A percentile compares a stretch with the other conserved stretches of the same genome.
These are phyloP conservation scores for Ciconia nigra DNA, from an alignment of 2,797 vertebrate species.

Conservation along the genomic window DNA sequence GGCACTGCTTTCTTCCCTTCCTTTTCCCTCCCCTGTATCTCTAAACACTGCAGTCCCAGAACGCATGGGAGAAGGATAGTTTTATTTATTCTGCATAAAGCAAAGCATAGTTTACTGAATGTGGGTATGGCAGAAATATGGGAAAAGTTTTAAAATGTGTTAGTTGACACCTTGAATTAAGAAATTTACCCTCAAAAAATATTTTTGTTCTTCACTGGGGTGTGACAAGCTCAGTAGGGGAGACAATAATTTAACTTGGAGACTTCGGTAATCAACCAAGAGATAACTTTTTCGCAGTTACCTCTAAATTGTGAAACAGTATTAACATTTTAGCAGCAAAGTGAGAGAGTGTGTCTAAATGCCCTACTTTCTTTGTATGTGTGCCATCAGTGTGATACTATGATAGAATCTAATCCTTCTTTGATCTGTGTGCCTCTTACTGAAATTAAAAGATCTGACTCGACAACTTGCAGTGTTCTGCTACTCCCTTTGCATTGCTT, in stretches of 20 bases:
- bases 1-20: background rate
- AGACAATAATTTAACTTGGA: background rate
- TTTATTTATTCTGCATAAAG: background rate
- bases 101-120: background rate
- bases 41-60: background rate
- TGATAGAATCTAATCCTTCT: background rate
- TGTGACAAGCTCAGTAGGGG: background rate
- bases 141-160: background rate
- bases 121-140: accelerated
- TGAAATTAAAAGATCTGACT: slow-evolving; percentile 39
- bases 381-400: background rate
- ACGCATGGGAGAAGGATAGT: background rate
- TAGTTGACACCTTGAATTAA: background rate
- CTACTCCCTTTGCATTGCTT: background rate
- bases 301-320: background rate
- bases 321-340: background rate
- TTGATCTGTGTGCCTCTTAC: background rate
- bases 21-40: background rate
- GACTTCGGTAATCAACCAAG: background rate
- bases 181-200: background rate
- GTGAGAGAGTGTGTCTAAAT: background rate
- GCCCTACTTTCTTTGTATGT: background rate
- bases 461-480: background rate
- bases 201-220: background rate
- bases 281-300: background rate